These are phyloP conservation scores for Melanerpes formicivorus DNA, from an alignment of 2,113 vertebrate species.

Conservation along the genomic window DNA sequence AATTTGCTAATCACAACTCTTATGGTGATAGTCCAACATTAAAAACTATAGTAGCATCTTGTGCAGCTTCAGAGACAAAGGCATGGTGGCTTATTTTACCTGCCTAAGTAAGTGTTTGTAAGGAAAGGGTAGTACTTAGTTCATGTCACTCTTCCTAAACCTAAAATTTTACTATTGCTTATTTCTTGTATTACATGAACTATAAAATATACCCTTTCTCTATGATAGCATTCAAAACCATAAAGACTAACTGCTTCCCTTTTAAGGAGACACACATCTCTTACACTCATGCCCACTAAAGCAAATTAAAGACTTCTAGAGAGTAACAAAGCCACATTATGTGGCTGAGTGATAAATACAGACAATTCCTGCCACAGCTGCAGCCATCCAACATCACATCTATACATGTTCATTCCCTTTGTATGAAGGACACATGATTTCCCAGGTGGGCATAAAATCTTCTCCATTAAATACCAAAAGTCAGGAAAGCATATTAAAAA, in stretches of 20 bases:
- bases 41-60: not conserved
- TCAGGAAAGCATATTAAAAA: not conserved
- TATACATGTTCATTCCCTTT: not conserved
- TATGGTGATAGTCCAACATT: not conserved
- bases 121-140: not conserved
- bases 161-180: not conserved
- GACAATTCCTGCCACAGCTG: not conserved
- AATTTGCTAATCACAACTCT: not conserved
- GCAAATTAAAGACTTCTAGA: not conserved
- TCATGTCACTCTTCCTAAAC: not conserved
- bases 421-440: not conserved
- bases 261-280: not conserved
- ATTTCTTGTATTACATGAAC: not conserved
- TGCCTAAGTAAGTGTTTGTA: not conserved
- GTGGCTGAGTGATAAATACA: not conserved
- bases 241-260: not conserved
- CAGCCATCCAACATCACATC: rapidly evolving
- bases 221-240: not conserved
- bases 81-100: not conserved
- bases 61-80: not conserved
- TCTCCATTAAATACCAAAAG: not conserved
- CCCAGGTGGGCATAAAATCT: not conserved
- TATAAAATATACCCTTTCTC: not conserved
- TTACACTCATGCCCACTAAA: not conserved
- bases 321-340: not conserved